A percentile compares a stretch with the other conserved stretches of the same genome.
These are phyloP conservation scores for Apis cerana DNA, from an alignment of 1,140 invertebrate species.

Conservation along the genomic window DNA sequence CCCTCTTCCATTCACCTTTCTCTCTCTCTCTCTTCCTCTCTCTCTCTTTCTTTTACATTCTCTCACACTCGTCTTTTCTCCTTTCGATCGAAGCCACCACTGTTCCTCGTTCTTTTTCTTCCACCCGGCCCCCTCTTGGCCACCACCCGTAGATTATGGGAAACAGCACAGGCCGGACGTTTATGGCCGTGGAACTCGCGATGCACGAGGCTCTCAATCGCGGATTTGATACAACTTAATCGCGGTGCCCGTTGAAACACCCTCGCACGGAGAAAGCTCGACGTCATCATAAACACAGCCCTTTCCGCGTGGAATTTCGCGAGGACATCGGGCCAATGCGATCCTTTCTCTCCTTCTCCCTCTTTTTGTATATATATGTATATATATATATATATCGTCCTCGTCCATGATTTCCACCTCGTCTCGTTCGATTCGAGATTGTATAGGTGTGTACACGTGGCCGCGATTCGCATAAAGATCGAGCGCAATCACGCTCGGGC, in stretches of 20 bases:
- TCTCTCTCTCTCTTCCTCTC: neutral
- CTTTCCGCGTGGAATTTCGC: slow-evolving; percentile 50
- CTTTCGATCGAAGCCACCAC: neutral
- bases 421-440: neutral
- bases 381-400: neutral
- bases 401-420: neutral
- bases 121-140: slow-evolving; percentile 19
- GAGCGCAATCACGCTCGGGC: slow-evolving; percentile 53
- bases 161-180: slow-evolving; percentile 68
- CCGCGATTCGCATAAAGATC: slow-evolving; percentile 45
- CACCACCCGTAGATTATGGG: slow-evolving; percentile 70
- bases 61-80: neutral
- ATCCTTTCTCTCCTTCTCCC: slow-evolving; percentile 9
- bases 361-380: neutral
- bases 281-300: slow-evolving; percentile 54
- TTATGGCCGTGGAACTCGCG: slow-evolving; percentile 70
- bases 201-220: slow-evolving; percentile 70
- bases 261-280: slow-evolving; percentile 41
- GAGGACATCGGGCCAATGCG: slow-evolving; percentile 8
- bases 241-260: slow-evolving; percentile 56
- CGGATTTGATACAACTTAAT: slow-evolving; percentile 77
- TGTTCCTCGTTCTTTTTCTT: slow-evolving; percentile 38
- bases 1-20: neutral
- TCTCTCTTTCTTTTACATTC: neutral
- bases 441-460: slow-evolving; percentile 39